Evolutionary conservation across 2,113 vertebrate genomes (phyloP).

Genomic region (Forbesichthys papilliferus): DNA sequence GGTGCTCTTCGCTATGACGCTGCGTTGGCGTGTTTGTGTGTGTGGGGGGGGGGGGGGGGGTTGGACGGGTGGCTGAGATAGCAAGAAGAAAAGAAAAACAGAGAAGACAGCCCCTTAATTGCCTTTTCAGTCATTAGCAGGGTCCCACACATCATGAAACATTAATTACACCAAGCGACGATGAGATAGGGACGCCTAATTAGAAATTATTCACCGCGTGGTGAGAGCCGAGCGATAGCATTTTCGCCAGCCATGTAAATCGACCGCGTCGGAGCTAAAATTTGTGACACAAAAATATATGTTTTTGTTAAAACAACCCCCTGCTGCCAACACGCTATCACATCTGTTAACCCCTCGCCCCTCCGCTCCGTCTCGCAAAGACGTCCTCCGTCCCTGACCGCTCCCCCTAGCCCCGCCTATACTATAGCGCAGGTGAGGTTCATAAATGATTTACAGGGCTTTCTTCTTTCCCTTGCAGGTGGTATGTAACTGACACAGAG

Average conservation of each 20-base stretch:
- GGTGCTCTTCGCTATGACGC: not conserved
- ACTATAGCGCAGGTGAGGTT: constrained; percentile 25
- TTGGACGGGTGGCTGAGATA: constrained; percentile 14
- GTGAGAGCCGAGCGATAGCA: constrained; percentile 55
- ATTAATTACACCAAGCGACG: constrained; percentile 66
- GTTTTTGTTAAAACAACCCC: constrained; percentile 20
- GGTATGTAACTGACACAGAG: constrained; percentile 58
- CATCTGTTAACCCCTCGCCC: constrained; percentile 42
- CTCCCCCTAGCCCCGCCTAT: not conserved
- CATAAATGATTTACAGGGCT: constrained; percentile 60
- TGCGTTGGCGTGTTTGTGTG: not conserved
- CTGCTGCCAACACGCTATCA: constrained; percentile 37
- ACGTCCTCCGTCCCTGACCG: not conserved
- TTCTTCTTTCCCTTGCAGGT: constrained; percentile 27
- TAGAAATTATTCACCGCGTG: constrained; percentile 68
- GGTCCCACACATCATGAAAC: constrained; percentile 70
- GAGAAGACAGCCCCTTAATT: constrained; percentile 55
- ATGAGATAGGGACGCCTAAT: constrained; percentile 70
- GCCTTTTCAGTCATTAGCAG: constrained; percentile 33
- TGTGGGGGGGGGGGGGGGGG: not conserved
- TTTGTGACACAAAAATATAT: constrained; percentile 27
- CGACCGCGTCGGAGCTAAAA: constrained; percentile 56
- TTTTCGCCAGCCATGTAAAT: constrained; percentile 52
- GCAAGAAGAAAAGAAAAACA: constrained; percentile 62
- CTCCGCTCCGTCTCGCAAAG: not conserved